phyloP scores from a whole-genome alignment of 1,140 invertebrate species.

The Portunus trituberculatus region DNA sequence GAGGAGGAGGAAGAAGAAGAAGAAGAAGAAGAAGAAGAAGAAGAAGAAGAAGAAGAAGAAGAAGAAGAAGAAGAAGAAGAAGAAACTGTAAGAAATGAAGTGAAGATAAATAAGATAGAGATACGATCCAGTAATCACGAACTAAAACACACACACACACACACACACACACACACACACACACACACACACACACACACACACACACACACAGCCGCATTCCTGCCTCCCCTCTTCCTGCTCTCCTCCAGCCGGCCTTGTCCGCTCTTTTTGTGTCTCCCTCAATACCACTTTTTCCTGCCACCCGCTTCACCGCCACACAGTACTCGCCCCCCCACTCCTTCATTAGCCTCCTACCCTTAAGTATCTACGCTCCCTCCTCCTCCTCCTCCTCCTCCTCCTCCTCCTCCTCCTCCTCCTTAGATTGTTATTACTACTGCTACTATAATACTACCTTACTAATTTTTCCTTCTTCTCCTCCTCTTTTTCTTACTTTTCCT shows the following conservation, averaged over 20 bases:
- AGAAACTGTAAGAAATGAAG: too few species aligned
- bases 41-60: too few species aligned
- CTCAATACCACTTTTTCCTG: not conserved
- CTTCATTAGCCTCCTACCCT: not conserved
- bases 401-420: not conserved
- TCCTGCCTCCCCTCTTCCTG: not conserved
- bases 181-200: not conserved
- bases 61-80: too few species aligned
- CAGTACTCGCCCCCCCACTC: not conserved
- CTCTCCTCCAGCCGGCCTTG: not conserved
- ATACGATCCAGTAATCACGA: not conserved
- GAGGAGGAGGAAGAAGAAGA: too few species aligned
- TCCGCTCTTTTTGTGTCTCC: not conserved
- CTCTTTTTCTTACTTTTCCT: not conserved
- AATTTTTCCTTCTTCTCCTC: not conserved
- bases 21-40: too few species aligned
- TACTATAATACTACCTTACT: not conserved
- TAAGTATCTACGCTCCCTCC: not conserved
- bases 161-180: constrained; percentile 15
- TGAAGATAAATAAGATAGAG: not conserved
- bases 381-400: constrained; percentile 20
- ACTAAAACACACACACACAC: not conserved
- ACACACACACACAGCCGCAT: not conserved
- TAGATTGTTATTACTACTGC: not conserved
- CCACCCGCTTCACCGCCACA: not conserved